Conservation (phyloP, 2,797 vertebrate genomes). For the Anas georgica region DNA sequence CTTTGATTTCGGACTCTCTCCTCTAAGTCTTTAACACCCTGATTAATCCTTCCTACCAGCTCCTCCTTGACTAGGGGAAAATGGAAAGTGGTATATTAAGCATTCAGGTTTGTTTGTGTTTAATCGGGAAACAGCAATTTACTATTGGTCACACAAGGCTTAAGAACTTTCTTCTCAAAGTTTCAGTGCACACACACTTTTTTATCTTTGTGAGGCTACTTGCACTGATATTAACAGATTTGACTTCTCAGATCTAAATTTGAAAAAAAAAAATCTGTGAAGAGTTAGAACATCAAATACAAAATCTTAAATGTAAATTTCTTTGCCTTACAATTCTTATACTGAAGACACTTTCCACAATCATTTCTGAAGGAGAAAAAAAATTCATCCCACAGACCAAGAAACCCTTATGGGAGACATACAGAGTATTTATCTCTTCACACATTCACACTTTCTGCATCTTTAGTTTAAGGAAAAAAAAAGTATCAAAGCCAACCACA, state of each 20-base stretch:
- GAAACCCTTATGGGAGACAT: background rate
- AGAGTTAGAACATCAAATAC: background rate
- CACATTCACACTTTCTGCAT: background rate
- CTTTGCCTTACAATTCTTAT: background rate
- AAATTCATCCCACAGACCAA: background rate
- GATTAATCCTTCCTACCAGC: background rate
- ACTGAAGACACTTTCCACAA: background rate
- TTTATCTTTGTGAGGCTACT: background rate
- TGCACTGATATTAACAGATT: background rate
- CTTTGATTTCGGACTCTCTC: background rate
- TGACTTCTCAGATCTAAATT: background rate
- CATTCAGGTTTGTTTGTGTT: background rate
- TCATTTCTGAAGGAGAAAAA: background rate
- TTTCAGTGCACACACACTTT: background rate
- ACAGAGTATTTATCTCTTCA: background rate
- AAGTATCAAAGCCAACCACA: background rate
- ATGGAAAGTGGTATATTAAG: background rate
- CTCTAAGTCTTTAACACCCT: background rate
- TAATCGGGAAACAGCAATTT: background rate
- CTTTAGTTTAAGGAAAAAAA: background rate
- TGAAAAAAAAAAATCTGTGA: background rate
- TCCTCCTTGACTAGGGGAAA: background rate
- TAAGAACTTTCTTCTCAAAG: background rate
- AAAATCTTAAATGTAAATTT: background rate
- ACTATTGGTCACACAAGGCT: background rate